Base-by-base conservation (phyloP, 2,113 vertebrate genomes). In the Elachura formosa region DNA sequence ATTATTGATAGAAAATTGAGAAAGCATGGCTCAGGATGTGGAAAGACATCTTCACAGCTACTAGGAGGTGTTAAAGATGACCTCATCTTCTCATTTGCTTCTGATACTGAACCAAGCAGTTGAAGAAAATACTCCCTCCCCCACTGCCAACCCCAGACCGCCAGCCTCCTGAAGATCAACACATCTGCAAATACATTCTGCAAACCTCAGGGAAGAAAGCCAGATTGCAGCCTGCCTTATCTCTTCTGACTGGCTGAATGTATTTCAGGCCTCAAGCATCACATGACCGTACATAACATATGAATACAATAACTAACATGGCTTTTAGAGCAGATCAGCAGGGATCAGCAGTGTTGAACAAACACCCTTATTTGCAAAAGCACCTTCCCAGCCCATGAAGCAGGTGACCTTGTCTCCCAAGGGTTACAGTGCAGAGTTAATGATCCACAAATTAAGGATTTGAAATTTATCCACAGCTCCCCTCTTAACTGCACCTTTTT, bases 201-300 rank as follows among this genome's bases (percentile, higher is more conserved):
- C 94, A 96, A 80, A 97, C 84, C 93, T 93, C 62, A 93, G 94
- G 93, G 89, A 94, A 91, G 93, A 91, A 93, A 93, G 93, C 89
- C 95, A 97, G 91, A 95, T 94, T 97, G 96, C 62, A 94, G 93
- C 91, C 96, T 97, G 96, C 96, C 96, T 97, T 97, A 97, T 97
- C 96, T 97, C 95, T 87, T 63, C 63, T 95, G 94, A 40, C 87
- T 94, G 61, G 46, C 90, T 96, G 90, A 96, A 95, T 93, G 94
- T 80, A 77, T 94, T 95, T 96, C 79, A 92, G 75, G 90, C 87
- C 87, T 63, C 62, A 9, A 90, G 87, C 85, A 84, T 96, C 96
- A 97, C 96, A 93, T 96, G 96, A 95, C 75, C 90, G 89, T 89
- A 80, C 59, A 96, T 83, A 91, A 83, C 19, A 31, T 83, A 92